phyloP scores from a whole-genome alignment of 2,888 invertebrate genomes.

The Callinectes sapidus region DNA sequence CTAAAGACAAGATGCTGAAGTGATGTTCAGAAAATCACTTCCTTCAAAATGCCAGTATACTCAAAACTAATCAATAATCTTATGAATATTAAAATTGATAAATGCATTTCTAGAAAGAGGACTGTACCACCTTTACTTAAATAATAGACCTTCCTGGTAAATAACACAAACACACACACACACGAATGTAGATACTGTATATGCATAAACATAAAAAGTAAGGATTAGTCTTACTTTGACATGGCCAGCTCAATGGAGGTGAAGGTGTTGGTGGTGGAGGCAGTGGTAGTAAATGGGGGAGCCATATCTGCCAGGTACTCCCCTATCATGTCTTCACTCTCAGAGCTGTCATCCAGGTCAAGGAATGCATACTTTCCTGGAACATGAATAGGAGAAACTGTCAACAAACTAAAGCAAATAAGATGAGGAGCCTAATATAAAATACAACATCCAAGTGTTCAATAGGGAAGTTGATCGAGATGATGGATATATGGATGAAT shows the following conservation, averaged over 20 bases:
- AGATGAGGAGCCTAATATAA: not conserved
- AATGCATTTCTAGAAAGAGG: not conserved
- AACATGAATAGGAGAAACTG: not conserved
- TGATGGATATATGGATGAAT: too few species aligned
- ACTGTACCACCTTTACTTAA: not conserved
- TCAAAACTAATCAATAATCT: not conserved
- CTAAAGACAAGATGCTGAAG: not conserved
- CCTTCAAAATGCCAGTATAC: not conserved
- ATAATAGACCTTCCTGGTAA: not conserved
- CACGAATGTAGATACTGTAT: not conserved
- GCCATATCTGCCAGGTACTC: conserved; percentile 61
- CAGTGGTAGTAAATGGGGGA: conserved; percentile 28
- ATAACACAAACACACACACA: not conserved
- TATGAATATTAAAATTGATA: not conserved
- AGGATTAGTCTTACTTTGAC: conserved; percentile 64
- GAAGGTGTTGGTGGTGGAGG: conserved; percentile 51
- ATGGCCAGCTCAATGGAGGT: conserved; percentile 58
- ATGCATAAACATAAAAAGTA: not conserved
- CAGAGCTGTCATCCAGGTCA: conserved; percentile 67
- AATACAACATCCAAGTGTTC: not conserved
- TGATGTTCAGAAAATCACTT: not conserved
- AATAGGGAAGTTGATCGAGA: too few species aligned
- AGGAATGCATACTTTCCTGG: conserved; percentile 65
- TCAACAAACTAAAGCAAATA: not conserved
- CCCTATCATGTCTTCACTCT: conserved; percentile 69